Conservation (phyloP, 1,140 invertebrate genomes). For the Scaptomyza graminum region DNA sequence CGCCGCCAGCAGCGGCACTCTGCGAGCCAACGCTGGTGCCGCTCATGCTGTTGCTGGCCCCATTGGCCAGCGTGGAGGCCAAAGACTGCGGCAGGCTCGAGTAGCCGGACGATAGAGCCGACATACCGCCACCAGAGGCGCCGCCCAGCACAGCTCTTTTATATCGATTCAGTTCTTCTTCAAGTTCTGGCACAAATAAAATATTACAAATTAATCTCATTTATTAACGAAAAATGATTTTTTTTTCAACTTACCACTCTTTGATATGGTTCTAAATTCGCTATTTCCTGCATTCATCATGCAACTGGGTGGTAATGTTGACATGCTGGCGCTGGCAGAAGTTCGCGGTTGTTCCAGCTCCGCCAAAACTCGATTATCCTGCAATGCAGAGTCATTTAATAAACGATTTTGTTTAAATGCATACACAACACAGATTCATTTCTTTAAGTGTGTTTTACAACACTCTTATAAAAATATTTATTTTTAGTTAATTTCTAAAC, state of each 20-base stretch:
- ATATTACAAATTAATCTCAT: constrained; percentile 1
- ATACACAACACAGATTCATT: no score
- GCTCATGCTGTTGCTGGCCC: constrained; percentile 71
- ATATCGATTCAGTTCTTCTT: constrained; percentile 83
- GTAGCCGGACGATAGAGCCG: constrained; percentile 74
- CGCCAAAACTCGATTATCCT: constrained; percentile 92
- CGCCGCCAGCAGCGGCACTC: constrained; percentile 46
- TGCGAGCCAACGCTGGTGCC: constrained; percentile 71
- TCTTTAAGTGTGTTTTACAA: no score
- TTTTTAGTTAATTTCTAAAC: not conserved
- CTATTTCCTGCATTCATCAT: constrained; percentile 80
- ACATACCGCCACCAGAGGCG: constrained; percentile 62
- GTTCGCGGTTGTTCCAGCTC: constrained; percentile 93
- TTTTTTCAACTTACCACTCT: constrained; percentile 68
- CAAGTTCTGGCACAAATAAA: constrained; percentile 60
- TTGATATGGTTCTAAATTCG: constrained; percentile 84
- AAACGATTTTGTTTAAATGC: no score
- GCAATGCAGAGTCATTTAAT: constrained; percentile 9
- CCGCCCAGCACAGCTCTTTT: constrained; percentile 77
- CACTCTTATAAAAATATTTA: not conserved
- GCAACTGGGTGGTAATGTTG: constrained; percentile 79
- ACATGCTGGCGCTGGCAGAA: constrained; percentile 80
- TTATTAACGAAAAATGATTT: not conserved
- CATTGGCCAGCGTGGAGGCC: constrained; percentile 71
- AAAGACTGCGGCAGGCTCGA: constrained; percentile 73